phyloP scores from a whole-genome alignment of 2,797 vertebrate species.

The Esox lucius region DNA sequence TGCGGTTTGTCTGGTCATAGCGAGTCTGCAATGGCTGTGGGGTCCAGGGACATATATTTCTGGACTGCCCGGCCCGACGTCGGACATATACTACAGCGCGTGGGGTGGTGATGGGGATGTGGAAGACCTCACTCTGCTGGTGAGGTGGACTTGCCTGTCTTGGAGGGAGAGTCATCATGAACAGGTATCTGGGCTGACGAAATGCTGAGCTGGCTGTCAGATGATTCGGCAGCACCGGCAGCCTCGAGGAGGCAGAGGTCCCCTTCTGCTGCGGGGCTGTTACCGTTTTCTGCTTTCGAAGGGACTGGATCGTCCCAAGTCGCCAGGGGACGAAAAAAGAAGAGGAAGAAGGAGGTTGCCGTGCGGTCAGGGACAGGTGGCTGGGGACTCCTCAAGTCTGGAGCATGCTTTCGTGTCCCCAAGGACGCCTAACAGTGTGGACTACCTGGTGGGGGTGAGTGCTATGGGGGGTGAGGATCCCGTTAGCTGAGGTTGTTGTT shows the following conservation, averaged over 20 bases:
- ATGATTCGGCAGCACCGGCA: too few relatives aligned
- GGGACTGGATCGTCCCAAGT: background rate
- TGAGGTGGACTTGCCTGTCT: too few relatives aligned
- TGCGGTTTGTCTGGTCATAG: background rate
- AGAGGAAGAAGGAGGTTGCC: too few relatives aligned
- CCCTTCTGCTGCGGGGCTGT: background rate
- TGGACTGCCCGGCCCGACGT: background rate
- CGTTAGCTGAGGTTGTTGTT: too few relatives aligned
- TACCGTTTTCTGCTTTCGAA: too few relatives aligned
- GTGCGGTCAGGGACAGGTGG: background rate
- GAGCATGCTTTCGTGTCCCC: background rate
- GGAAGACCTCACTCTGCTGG: too few relatives aligned
- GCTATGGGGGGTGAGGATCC: background rate
- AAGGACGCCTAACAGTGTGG: background rate
- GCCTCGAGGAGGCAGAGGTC: background rate
- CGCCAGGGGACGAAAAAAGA: background rate
- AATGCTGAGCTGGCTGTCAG: too few relatives aligned
- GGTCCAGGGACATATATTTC: background rate
- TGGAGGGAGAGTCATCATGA: too few relatives aligned
- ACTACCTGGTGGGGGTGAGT: background rate
- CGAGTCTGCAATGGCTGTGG: too few relatives aligned
- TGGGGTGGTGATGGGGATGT: background rate
- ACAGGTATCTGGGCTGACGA: too few relatives aligned
- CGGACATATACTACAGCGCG: background rate
- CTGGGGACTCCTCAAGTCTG: background rate